Evolutionary conservation across 2,797 vertebrate species (phyloP), one percentile per base, ranked within the genome.

Genomic region (Thaleichthys pacificus): DNA sequence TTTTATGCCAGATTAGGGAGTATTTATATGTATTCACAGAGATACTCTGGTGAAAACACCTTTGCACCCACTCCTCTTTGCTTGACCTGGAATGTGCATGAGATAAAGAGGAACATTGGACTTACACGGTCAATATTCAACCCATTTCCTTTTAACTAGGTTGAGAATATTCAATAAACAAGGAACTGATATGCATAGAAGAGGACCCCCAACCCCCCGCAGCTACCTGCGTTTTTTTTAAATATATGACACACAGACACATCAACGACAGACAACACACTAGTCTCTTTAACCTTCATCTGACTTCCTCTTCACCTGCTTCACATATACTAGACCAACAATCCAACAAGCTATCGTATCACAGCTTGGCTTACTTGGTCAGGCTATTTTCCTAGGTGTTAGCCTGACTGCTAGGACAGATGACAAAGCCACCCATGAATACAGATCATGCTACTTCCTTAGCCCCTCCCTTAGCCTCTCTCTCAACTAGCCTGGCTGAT

Each of bases 241-340:
- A 24, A 26, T 11, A 61, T 19, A 61, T 14, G n/a, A 61, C 60
- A 61, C 4, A 56, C 51, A 54, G 1, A 54, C 51, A 54, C 51
- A 19, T 5, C 47, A 51, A 4, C 5, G 14, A 54, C 3, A 19
- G 4, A 54, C 15, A 54, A 54, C 51, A 56, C 51, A 56, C 19
- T 5, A 17, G 17, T 17, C 51, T 17, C 19, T n/a, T 56, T 56
- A 22, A 8, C 24, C 17, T 66, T 72, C 66, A 14, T 70, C 66
- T 68, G 78, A 66, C 76, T 70, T 79, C 30, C 79, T 70, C 61
- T 61, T 71, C 61, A 28, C 38, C 74, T 71, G 62, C 3, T 63
- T 68, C 87, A 74, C 70, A 5, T 75, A 22, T 77, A 28, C 17
- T 3, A 66, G 62, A 68, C 66, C 68, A 49, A 70, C 66, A n/a